Conservation (phyloP, 2,113 vertebrate species). For the Piaya cayana region DNA sequence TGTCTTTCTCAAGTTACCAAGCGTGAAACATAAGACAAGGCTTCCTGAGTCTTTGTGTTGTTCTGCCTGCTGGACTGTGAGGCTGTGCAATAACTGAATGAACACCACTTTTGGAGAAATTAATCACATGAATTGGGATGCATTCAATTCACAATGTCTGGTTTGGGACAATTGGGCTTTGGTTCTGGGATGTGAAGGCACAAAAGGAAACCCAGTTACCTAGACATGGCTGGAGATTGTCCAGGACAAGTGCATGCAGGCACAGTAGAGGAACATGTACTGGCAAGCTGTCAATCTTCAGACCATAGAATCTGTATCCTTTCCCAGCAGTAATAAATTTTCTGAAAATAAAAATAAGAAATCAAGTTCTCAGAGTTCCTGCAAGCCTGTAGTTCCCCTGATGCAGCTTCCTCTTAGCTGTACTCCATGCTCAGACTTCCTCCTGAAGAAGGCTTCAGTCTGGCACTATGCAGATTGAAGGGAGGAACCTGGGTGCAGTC, state of each 20-base stretch:
- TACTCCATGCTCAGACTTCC: background rate
- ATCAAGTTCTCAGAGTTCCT: background rate
- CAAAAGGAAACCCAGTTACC: background rate
- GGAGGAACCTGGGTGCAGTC: background rate
- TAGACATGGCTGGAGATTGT: background rate
- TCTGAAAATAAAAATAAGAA: background rate
- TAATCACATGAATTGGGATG: background rate
- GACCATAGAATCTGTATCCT: background rate
- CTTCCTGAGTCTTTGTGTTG: background rate
- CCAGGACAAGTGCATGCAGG: background rate
- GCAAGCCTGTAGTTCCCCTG: background rate
- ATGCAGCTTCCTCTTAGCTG: background rate
- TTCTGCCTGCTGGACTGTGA: background rate
- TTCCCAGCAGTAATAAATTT: background rate
- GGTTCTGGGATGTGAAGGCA: background rate
- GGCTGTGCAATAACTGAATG: background rate
- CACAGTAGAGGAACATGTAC: background rate
- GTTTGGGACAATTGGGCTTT: background rate
- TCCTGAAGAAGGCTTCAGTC: background rate
- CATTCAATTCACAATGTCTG: background rate
- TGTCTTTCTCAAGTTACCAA: background rate
- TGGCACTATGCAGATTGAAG: background rate
- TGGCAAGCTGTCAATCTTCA: background rate
- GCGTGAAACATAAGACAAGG: background rate
- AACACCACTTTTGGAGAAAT: background rate